Conservation (phyloP, 2,888 invertebrate species). For the Ditylenchus weischeri region DNA sequence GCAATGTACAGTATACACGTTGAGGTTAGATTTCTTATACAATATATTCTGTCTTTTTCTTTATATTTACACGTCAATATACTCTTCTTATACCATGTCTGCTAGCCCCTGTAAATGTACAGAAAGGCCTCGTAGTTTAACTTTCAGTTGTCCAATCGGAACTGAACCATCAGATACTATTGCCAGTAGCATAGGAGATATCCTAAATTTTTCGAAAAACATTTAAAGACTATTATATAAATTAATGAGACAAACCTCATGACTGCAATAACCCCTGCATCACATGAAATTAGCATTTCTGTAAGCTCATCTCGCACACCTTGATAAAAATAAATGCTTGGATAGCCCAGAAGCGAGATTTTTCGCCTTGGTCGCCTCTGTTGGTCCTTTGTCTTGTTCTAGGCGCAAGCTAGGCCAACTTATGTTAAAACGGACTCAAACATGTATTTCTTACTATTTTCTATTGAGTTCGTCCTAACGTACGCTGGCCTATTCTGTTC, state of each 20-base stretch:
- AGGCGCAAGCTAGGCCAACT: neutral
- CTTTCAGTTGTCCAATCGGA: constrained; percentile 29
- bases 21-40: no score
- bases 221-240: no score
- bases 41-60: no score
- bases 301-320: constrained; percentile 28
- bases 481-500: no score
- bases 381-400: no score
- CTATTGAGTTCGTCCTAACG: no score
- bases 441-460: neutral
- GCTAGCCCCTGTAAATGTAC: constrained; percentile 19
- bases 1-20: no score
- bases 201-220: no score
- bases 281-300: constrained; percentile 27
- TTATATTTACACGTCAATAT: no score
- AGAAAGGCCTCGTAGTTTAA: constrained; percentile 27
- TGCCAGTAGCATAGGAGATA: constrained; percentile 29
- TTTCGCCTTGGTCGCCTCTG: no score
- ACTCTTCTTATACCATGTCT: no score
- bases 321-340: neutral
- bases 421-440: neutral
- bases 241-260: constrained; percentile 15
- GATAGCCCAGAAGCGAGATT: no score
- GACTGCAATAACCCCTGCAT: constrained; percentile 30
- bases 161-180: constrained; percentile 25